A percentile compares a stretch with the other conserved stretches of the same genome.
These are phyloP conservation scores for Cynopterus sphinx DNA, from an alignment of 2,797 vertebrate genomes.

Conservation along the genomic window DNA sequence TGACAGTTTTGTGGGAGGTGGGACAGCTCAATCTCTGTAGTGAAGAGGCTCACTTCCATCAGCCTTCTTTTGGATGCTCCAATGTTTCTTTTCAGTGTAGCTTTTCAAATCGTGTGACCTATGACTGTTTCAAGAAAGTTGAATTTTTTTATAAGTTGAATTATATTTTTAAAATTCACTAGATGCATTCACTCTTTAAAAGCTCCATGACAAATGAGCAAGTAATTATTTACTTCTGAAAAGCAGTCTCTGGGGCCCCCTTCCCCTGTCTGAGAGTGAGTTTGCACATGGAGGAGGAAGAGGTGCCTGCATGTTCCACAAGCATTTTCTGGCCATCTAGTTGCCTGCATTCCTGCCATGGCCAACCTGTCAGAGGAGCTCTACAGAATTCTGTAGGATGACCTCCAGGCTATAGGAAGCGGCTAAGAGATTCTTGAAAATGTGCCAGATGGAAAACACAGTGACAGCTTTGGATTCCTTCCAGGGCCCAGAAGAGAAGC, in stretches of 20 bases:
- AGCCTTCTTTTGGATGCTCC: background rate
- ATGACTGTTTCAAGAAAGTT: background rate
- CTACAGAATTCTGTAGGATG: background rate
- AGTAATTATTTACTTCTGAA: background rate
- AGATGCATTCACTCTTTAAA: background rate
- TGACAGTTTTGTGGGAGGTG: no score
- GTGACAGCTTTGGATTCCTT: constrained; percentile 75
- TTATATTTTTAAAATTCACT: background rate
- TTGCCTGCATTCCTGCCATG: background rate
- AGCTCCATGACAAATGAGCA: background rate
- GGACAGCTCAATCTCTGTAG: background rate
- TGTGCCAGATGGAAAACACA: constrained; percentile 71
- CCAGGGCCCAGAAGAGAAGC: constrained; percentile 66
- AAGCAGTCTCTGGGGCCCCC: no score
- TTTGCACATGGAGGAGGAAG: rapidly evolving
- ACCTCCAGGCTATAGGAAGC: constrained; percentile 20
- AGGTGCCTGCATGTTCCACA: background rate
- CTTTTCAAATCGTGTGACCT: background rate
- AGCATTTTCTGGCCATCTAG: background rate
- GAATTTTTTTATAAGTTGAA: background rate
- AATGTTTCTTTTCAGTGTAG: background rate
- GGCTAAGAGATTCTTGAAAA: constrained; percentile 65
- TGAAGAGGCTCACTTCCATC: background rate
- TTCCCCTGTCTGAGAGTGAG: background rate
- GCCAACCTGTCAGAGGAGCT: background rate